phyloP scores from a whole-genome alignment of 2,888 invertebrate genomes.

The Lacanobia oleracea region DNA sequence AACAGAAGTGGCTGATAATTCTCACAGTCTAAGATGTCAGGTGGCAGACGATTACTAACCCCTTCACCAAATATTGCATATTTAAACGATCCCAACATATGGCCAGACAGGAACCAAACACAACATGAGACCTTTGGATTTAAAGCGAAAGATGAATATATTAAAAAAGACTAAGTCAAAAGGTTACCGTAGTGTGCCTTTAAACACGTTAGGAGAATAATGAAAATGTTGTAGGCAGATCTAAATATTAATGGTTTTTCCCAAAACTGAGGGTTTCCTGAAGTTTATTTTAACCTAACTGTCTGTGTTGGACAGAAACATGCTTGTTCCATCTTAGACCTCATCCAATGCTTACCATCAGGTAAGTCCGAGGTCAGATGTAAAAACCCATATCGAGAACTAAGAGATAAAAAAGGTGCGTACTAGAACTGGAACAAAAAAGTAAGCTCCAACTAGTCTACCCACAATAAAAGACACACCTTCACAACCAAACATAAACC shows the following conservation, averaged over 20 bases:
- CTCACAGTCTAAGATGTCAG: conserved; percentile 55
- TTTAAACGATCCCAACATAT: conserved; percentile 43
- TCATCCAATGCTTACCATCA: background rate
- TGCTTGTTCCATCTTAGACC: background rate
- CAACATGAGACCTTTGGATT: conserved; percentile 22
- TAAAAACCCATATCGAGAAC: too few species aligned
- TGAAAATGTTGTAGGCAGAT: background rate
- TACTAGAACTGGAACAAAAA: background rate
- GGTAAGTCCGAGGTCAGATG: background rate
- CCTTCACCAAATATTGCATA: conserved; percentile 45
- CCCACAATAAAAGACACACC: conserved; percentile 38
- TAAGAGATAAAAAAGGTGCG: too few species aligned
- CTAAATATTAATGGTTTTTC: too few species aligned
- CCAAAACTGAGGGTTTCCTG: background rate
- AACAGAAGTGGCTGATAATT: conserved; percentile 33
- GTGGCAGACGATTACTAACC: conserved; percentile 52
- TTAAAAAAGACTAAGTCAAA: background rate
- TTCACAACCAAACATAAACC: conserved; percentile 36
- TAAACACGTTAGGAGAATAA: background rate
- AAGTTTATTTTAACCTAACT: background rate
- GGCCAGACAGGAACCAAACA: conserved; percentile 23
- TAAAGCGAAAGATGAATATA: background rate
- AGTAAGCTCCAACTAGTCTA: background rate
- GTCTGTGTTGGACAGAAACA: background rate
- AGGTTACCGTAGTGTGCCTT: background rate